Evolutionary conservation across 2,888 invertebrate species (phyloP).

Genomic region (Chymomyza fuscimana): DNA sequence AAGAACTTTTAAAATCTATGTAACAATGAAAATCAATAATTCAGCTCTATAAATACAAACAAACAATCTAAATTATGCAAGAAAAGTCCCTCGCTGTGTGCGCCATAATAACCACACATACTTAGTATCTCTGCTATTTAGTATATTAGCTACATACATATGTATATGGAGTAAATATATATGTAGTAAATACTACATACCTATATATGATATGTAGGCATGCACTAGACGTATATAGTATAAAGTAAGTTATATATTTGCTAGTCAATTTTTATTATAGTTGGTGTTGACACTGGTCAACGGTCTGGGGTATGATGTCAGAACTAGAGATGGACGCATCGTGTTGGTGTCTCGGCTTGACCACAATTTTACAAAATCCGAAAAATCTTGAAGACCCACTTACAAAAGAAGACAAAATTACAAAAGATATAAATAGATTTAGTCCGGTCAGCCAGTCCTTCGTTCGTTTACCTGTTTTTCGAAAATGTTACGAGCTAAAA

Average conservation of each 20-base stretch:
- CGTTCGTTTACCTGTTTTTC: too few relatives aligned
- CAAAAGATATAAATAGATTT: too few relatives aligned
- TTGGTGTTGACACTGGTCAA: conserved; percentile 10
- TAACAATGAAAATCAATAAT: conserved; percentile 61
- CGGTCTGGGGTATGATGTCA: conserved; percentile 37
- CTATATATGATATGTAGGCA: too few relatives aligned
- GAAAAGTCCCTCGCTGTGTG: conserved; percentile 19
- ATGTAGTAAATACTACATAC: too few relatives aligned
- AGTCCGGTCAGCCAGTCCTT: too few relatives aligned
- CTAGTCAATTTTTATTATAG: neutral
- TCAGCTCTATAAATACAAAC: conserved; percentile 53
- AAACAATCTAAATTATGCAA: conserved; percentile 48
- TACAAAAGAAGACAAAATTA: too few relatives aligned
- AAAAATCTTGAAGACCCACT: too few relatives aligned
- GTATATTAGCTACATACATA: too few relatives aligned
- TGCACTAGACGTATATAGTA: neutral
- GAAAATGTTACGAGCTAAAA: too few relatives aligned
- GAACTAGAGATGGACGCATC: neutral
- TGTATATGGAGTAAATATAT: too few relatives aligned
- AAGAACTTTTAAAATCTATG: conserved; percentile 42
- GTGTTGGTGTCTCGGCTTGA: too few relatives aligned
- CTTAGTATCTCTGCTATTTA: neutral
- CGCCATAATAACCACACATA: neutral
- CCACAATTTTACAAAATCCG: too few relatives aligned
- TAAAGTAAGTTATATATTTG: neutral